Evolutionary conservation across 2,113 vertebrate species (phyloP).

Genomic region (Ceratotherium simum): DNA sequence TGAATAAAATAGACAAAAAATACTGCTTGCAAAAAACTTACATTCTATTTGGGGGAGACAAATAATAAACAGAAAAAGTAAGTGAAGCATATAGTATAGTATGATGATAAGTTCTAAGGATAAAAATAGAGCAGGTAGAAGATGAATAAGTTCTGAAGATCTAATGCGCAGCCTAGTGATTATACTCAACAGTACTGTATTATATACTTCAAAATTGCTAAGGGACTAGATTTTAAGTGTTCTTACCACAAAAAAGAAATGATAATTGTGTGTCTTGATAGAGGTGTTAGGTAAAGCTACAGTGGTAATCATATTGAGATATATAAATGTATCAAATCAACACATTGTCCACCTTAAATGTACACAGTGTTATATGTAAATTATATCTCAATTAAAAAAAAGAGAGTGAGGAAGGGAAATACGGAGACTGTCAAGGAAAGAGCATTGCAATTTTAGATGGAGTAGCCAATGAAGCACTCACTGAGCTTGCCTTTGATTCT

Average conservation of each 20-base stretch:
- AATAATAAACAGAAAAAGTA: background rate
- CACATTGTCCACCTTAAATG: background rate
- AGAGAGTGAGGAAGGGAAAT: background rate
- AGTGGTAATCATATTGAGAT: background rate
- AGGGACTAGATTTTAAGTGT: background rate
- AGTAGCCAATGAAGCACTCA: background rate
- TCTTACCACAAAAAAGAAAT: background rate
- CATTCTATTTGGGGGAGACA: background rate
- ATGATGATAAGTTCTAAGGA: background rate
- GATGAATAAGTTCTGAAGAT: background rate
- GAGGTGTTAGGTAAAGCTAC: background rate
- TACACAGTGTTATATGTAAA: background rate
- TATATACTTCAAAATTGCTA: background rate
- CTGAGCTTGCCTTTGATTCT: background rate
- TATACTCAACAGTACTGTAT: background rate
- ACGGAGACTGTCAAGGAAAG: background rate
- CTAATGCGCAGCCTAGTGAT: background rate
- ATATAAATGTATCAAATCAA: background rate
- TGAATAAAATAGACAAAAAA: conserved; percentile 10
- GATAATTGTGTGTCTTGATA: background rate
- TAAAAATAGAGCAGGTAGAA: background rate
- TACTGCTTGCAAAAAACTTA: background rate
- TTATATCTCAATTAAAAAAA: background rate
- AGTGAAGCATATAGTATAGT: background rate
- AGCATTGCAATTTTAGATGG: background rate